A percentile compares a stretch with the other conserved stretches of the same genome.
phyloP scores from a whole-genome alignment of 2,888 invertebrate genomes.

The Heliothis peltigera region DNA sequence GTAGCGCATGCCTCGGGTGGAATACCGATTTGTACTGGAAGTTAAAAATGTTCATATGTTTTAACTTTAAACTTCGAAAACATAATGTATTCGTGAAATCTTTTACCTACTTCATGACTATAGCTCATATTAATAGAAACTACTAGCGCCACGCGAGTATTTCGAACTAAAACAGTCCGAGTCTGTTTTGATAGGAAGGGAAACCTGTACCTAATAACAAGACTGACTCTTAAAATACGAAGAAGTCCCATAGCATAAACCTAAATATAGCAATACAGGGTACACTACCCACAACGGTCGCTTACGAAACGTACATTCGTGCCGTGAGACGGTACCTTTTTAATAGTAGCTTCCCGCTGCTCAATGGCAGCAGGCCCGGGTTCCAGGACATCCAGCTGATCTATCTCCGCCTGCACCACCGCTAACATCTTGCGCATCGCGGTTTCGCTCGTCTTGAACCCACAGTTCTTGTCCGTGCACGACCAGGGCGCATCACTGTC shows the following conservation, averaged over 20 bases:
- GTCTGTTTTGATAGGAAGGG: too few relatives aligned
- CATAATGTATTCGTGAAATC: too few relatives aligned
- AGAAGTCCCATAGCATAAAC: too few relatives aligned
- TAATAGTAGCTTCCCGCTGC: conserved; percentile 90
- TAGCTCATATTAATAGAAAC: not conserved
- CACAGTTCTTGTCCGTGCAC: conserved; percentile 91
- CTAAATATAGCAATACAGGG: too few relatives aligned
- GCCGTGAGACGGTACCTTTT: conserved; percentile 74
- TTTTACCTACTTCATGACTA: too few relatives aligned
- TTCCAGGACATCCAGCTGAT: conserved; percentile 90
- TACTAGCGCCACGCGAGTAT: not conserved
- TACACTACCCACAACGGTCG: too few relatives aligned
- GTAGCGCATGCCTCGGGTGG: conserved; percentile 94
- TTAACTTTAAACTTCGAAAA: too few relatives aligned
- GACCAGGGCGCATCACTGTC: conserved; percentile 91
- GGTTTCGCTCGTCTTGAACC: conserved; percentile 90
- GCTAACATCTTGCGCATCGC: conserved; percentile 91
- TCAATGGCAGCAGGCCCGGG: conserved; percentile 91
- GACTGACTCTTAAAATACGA: too few relatives aligned
- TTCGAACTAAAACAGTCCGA: not conserved
- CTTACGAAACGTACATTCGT: too few relatives aligned
- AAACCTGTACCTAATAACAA: too few relatives aligned
- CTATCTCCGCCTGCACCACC: conserved; percentile 92
- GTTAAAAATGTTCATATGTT: not conserved
- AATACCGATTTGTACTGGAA: conserved; percentile 91